phyloP scores from a whole-genome alignment of 2,113 vertebrate species.

The Antigone vipio region DNA sequence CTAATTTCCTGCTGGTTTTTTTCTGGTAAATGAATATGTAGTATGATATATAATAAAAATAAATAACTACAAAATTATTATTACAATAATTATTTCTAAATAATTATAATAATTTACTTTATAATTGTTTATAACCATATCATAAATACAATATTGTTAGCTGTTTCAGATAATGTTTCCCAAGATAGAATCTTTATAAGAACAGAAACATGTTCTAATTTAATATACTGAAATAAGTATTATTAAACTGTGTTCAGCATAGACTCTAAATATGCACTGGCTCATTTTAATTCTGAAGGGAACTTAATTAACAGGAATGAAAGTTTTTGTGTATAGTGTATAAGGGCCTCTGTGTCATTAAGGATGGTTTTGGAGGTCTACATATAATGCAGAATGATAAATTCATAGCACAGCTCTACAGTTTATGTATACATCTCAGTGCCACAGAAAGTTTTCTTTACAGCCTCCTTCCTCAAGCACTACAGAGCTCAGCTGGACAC shows the following conservation, averaged over 20 bases:
- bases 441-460: neutral
- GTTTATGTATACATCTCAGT: neutral
- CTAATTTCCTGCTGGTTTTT: neutral
- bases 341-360: neutral
- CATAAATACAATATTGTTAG: slow-evolving; percentile 19
- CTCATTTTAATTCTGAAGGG: neutral
- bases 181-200: slow-evolving; percentile 18
- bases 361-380: neutral
- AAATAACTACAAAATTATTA: neutral
- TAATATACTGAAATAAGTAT: slow-evolving; percentile 6
- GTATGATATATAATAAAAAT: neutral
- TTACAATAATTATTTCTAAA: neutral
- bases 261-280: neutral
- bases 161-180: slow-evolving; percentile 32
- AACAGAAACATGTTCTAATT: slow-evolving; percentile 25
- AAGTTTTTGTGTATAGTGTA: neutral
- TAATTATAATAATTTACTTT: neutral
- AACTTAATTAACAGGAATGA: neutral
- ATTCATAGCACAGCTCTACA: neutral
- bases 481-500: neutral
- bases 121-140: neutral
- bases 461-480: neutral
- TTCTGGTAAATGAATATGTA: neutral
- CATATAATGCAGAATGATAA: neutral
- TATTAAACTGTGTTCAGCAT: neutral